phyloP scores from a whole-genome alignment of 2,797 vertebrate genomes.

The Choloepus didactylus region DNA sequence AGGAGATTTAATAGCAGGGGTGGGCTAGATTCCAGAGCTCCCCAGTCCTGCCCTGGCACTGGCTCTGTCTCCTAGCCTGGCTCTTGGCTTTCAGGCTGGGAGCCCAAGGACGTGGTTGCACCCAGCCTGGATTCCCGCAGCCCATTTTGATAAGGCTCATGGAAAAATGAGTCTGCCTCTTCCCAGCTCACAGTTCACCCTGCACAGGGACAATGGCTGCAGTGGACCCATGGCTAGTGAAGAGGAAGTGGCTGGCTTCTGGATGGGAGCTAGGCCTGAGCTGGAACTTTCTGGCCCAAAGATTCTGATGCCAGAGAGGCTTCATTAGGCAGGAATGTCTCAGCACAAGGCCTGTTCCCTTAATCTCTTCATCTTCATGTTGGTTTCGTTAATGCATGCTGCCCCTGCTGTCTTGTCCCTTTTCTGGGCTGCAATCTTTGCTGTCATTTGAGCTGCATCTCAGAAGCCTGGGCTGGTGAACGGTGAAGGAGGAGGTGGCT shows the following conservation, averaged over 20 bases:
- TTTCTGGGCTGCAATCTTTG: background rate
- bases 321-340: conserved; percentile 61
- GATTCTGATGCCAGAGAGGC: background rate
- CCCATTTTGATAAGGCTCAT: background rate
- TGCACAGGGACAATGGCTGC: background rate
- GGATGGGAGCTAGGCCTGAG: background rate
- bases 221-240: background rate
- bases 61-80: rapidly evolving
- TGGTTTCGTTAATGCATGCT: conserved; percentile 53
- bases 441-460: background rate
- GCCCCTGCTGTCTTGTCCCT: conserved; percentile 44
- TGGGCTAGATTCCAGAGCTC: background rate
- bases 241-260: background rate
- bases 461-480: background rate
- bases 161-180: background rate
- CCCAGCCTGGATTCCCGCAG: background rate
- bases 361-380: conserved; percentile 72
- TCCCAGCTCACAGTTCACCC: background rate
- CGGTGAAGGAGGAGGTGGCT: background rate
- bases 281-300: conserved; percentile 26
- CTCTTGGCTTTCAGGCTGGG: background rate
- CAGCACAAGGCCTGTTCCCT: background rate
- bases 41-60: rapidly evolving
- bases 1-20: background rate
- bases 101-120: background rate